Base-by-base conservation (phyloP, 2,888 invertebrate species). In the Melipona beecheii region DNA sequence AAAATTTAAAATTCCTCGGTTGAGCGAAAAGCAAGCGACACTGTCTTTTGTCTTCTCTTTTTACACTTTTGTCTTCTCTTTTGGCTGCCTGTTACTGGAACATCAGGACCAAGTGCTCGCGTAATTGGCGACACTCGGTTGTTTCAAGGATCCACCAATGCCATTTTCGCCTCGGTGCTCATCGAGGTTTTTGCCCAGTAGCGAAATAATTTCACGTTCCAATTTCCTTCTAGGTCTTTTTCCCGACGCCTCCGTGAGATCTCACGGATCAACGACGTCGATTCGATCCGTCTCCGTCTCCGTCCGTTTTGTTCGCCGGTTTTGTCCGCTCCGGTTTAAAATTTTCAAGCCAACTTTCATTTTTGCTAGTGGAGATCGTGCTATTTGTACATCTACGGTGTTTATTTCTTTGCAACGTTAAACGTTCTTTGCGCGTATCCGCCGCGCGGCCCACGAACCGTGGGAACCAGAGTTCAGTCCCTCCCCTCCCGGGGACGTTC, bases 381-480 rank as follows among this genome's bases (percentile, higher is more conserved):
- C 4, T 4, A 31, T 31, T 31, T 31, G 4, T 31, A 31, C 31
- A 4, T 31, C 31, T 4, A 4, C 27, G 27, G 27, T 27, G 3
- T 31, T 31, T 31, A 4, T 4, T 31, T 31, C 4, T 31, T 4
- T 31, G 31, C 31, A 0, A 31, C 43, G 43, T 43, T 43, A 43
- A 43, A 9, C n/a, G n/a, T n/a, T n/a, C n/a, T n/a, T n/a, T n/a
- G 11, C 66, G 81, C 31, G 69, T 31, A 71, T 15, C 21, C 31
- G 50, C 27, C 31, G 43, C 13, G 19, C 65, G 43, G 77, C 31
- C 31, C 68, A 43, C 52, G 62, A 84, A 73, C 50, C 87, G 88
- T 88, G 88, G 84, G 88, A 88, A 85, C 83, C 65, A 27, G 68
- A 68, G 78, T 78, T 56, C 70, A 60, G 75, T 75, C 52, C 60